phyloP scores from a whole-genome alignment of 2,113 vertebrate species.

The Lipotes vexillifer region DNA sequence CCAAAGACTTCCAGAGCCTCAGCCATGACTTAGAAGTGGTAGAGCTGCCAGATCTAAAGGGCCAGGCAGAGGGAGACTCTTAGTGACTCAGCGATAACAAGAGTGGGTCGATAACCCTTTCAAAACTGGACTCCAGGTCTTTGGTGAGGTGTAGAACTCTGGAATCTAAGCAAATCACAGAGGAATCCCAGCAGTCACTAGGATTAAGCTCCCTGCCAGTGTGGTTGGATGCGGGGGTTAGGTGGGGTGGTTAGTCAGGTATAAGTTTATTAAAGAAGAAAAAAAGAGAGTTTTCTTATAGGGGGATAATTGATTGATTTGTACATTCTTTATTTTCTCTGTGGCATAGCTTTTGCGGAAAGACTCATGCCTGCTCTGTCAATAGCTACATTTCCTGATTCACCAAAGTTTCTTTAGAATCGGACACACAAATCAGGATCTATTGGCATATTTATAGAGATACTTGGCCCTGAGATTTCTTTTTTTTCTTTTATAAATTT shows the following conservation, averaged over 20 bases:
- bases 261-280: not conserved
- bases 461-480: not conserved
- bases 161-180: not conserved
- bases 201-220: not conserved
- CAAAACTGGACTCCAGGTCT: not conserved
- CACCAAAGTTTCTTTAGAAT: not conserved
- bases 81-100: not conserved
- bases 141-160: not conserved
- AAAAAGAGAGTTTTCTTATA: not conserved
- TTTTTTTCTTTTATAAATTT: too few species aligned
- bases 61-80: not conserved
- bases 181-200: not conserved
- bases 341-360: not conserved
- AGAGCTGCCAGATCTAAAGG: not conserved
- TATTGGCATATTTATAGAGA: not conserved
- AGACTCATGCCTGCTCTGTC: too few species aligned
- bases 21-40: rapidly evolving
- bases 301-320: not conserved
- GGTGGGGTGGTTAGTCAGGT: not conserved
- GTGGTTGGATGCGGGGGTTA: not conserved
- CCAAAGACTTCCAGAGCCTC: too few species aligned
- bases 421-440: not conserved
- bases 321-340: not conserved
- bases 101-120: not conserved
- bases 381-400: not conserved